These are phyloP conservation scores for Gorsachius magnificus DNA, from an alignment of 2,797 vertebrate species.

Conservation along the genomic window DNA sequence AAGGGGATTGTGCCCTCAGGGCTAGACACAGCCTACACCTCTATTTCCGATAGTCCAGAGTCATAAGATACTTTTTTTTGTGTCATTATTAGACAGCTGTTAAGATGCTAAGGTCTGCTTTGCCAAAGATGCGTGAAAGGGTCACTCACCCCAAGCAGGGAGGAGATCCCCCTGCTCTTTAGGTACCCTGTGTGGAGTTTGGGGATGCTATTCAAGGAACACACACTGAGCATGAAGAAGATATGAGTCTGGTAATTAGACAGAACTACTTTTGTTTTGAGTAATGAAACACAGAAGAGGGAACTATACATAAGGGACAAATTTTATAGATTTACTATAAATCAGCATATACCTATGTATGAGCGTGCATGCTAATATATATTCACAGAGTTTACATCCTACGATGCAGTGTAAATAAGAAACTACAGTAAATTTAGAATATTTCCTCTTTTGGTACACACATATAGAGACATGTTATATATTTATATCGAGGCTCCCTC, in stretches of 20 bases:
- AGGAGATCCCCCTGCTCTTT: not conserved
- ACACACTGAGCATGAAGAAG: not conserved
- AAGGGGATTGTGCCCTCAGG: not conserved
- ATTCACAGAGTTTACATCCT: not conserved
- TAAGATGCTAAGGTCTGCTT: not conserved
- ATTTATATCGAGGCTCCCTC: not conserved
- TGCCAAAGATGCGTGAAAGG: not conserved
- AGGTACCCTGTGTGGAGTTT: not conserved
- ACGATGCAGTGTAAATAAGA: not conserved
- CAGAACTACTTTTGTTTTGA: not conserved
- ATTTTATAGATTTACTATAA: not conserved
- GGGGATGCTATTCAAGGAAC: not conserved
- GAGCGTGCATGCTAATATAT: not conserved
- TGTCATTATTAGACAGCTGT: not conserved
- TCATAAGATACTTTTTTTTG: not conserved
- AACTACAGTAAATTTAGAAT: not conserved
- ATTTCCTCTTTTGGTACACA: not conserved
- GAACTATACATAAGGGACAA: not conserved
- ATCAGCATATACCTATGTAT: not conserved
- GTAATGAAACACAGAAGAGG: not conserved
- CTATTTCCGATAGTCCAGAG: not conserved
- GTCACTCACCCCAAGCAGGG: not conserved
- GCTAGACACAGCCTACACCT: not conserved
- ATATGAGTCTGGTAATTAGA: not conserved
- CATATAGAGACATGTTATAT: not conserved